A percentile compares a stretch with the other conserved stretches of the same genome.
phyloP scores from a whole-genome alignment of 2,113 vertebrate genomes.

The Plecturocebus donacophilus region DNA sequence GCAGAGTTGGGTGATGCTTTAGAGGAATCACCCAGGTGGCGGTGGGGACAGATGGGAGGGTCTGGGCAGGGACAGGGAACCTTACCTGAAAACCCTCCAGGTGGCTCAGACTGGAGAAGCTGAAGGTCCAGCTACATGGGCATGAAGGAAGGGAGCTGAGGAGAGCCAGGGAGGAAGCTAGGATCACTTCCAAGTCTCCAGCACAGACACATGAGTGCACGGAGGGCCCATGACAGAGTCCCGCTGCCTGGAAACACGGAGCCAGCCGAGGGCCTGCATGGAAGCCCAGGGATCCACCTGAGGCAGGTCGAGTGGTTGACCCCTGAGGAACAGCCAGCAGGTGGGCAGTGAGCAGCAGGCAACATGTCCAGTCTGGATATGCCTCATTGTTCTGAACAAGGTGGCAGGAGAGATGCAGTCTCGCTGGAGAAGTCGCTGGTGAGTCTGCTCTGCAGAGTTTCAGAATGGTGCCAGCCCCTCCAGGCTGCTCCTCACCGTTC shows the following conservation, averaged over 20 bases:
- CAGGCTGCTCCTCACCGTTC: fast-evolving
- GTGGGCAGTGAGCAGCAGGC: background rate
- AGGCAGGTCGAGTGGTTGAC: background rate
- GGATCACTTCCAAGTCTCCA: background rate
- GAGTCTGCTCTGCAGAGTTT: background rate
- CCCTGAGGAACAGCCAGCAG: fast-evolving
- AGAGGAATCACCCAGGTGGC: background rate
- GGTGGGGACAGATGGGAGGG: fast-evolving
- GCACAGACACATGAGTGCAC: fast-evolving
- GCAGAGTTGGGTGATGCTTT: background rate
- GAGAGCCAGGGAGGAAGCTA: fast-evolving
- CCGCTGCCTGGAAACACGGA: background rate
- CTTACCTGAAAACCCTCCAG: background rate
- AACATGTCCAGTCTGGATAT: fast-evolving
- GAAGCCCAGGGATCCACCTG: background rate
- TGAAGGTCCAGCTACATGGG: background rate
- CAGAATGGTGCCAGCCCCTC: background rate
- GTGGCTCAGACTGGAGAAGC: background rate
- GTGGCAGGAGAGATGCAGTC: background rate
- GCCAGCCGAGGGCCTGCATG: background rate
- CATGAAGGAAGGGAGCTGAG: background rate
- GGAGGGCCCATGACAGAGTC: background rate
- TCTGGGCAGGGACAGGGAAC: background rate
- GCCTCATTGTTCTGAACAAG: background rate
- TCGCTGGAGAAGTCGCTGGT: background rate